Evolutionary conservation across 37 sponge, comb jelly and placozoan species (phyloP), one percentile per base, ranked within the genome.

Genomic region (Petrosia ficiformis): DNA sequence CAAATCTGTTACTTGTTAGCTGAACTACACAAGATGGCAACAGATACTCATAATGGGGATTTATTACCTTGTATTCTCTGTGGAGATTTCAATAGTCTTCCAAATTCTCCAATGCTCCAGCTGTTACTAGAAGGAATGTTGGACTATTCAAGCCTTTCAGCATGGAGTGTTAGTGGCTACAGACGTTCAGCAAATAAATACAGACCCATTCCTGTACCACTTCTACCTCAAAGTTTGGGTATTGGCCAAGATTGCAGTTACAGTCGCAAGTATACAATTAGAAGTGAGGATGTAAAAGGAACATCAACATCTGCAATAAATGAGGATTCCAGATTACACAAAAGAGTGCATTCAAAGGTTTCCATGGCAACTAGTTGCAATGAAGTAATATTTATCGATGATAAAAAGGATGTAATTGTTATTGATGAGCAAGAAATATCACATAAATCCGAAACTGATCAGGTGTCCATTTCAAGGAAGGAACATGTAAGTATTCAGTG

Each of bases 31-130:
- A 54, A 67, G 19, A 72, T 87, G 52, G 83, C 86, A 34, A n/a
- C 82, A 4, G n/a, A n/a, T n/a, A 22, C 34, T 29, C 67, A 80
- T 30, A 75, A 42, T 42, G 44, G 36, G 1, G 54, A 25, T 32
- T 39, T 42, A 0, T 59, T 64, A 43, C 88, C 95, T 26, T 38
- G 74, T 0, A 29, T 97, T 2, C 36, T 97, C 30, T 88, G 90
- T 57, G 98, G 98, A 4, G 98, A 97, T 67, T 80, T 97, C 59
- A 97, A 97, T 82, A 71, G 77, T 25, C 42, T 65, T 35, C 98
- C 98, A 0, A 34, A 73, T 64, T 82, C 82, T 71, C 92, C 82
- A 14, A 85, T 97, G 8, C 52, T 89, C 68, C 41, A 65, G 39
- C 89, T 97, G 68, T 57, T 97, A 42, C 37, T 63, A 44, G 30